Percentiles rank a stretch among this genome's conserved stretches.
Evolutionary conservation across 2,888 invertebrate species (phyloP).

Genomic region (Anodontia alba): DNA sequence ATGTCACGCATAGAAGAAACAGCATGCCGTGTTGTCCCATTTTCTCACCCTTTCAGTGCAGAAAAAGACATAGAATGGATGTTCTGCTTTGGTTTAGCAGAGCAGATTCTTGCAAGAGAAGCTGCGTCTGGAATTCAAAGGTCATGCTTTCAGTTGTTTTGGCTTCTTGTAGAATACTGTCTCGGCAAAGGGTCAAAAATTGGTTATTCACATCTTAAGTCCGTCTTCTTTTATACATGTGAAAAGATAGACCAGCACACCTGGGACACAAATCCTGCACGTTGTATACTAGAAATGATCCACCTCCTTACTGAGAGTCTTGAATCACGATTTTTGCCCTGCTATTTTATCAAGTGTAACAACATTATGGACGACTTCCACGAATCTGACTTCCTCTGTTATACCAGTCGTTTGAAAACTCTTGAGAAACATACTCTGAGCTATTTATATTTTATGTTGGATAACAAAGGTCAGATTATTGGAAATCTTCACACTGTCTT

Average conservation of each 20-base stretch:
- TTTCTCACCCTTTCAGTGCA: not conserved
- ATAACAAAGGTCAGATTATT: not conserved
- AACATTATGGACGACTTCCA: slow-evolving; percentile 2
- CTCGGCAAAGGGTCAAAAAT: not conserved
- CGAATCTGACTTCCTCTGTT: not conserved
- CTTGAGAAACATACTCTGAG: slow-evolving; percentile 3
- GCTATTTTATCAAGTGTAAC: slow-evolving; percentile 15
- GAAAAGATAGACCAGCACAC: slow-evolving; percentile 28
- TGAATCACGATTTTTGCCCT: not conserved
- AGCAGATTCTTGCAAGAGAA: not conserved
- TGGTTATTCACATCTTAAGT: not conserved
- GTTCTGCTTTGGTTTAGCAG: slow-evolving; percentile 17
- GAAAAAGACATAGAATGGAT: slow-evolving; percentile 10
- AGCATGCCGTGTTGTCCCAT: slow-evolving; percentile 3
- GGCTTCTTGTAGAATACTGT: not conserved
- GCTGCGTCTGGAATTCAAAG: slow-evolving; percentile 15
- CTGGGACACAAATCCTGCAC: slow-evolving; percentile 38
- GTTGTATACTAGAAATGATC: slow-evolving; percentile 4
- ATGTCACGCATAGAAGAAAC: not conserved
- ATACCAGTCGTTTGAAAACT: slow-evolving; percentile 1
- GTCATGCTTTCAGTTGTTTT: slow-evolving; percentile 15
- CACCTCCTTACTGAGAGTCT: slow-evolving; percentile 4
- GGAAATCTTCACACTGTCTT: not conserved
- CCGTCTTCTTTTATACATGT: slow-evolving; percentile 45
- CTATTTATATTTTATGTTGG: slow-evolving; percentile 11